Evolutionary conservation across 2,797 vertebrate species (phyloP), one percentile per base, ranked within the genome.

Genomic region (Chelon labrosus): DNA sequence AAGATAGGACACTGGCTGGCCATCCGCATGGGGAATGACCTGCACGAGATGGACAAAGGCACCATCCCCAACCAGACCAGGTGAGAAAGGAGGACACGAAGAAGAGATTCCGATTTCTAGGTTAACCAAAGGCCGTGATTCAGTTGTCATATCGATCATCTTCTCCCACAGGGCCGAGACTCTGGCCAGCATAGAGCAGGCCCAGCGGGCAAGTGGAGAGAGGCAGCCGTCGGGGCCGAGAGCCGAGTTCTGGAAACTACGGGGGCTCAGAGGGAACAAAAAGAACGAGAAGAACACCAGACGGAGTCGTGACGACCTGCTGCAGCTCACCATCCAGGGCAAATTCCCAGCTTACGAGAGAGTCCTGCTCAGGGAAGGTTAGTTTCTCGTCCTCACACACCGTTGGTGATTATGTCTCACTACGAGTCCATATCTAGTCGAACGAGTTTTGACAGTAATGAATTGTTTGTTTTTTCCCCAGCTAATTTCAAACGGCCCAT

Each of bases 161-260:
- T 1, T 55, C 4, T 53, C 47, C 71, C 31, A 17, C 90, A 99
- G 98, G 85, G 98, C 98, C 0, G 97, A 98, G 84, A 95, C 95
- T n/a, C 83, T 98, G 2, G 96, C 97, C 53, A 95, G 86, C 50
- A 63, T 95, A 3, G 98, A 99, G 88, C 90, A 94, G 0, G 82
- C 92, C 0, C 95, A 97, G 86, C 94, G 96, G 47, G 83, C 88
- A 0, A 88, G 86, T 0, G 90, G 92, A 4, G 90, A 95, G 2
- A 90, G 83, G 1, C 94, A 92, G 14, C 65, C 80, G 11, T 84
- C 96, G 0, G 96, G 94, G 0, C 93, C 95, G 0, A 94, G 97
- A 8, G 97, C 97, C 0, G 98, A 99, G 85, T 99, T 99, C 89
- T 99, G 98, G 98, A 97, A 98, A 88, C 94, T 99, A 61, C 94